These are phyloP conservation scores for Eretmochelys imbricata DNA, from an alignment of 2,113 vertebrate species.

Conservation along the genomic window DNA sequence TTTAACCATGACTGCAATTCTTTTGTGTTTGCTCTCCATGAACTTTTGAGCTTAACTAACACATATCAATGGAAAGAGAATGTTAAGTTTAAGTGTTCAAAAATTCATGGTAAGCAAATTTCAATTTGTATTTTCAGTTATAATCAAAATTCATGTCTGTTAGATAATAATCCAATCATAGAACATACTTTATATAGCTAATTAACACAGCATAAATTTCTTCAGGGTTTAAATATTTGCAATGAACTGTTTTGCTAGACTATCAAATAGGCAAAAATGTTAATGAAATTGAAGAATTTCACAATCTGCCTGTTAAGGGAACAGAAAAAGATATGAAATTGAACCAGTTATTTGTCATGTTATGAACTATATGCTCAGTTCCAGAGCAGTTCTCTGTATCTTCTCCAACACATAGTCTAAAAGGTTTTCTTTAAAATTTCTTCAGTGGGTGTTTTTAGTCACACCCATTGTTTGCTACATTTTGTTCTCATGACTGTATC, in stretches of 20 bases:
- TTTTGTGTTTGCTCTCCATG: neutral
- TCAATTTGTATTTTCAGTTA: neutral
- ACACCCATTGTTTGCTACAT: neutral
- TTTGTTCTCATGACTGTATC: neutral
- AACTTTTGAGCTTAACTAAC: neutral
- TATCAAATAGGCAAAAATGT: neutral
- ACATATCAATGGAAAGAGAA: neutral
- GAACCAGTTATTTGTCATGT: neutral
- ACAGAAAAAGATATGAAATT: neutral
- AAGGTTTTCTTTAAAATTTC: neutral
- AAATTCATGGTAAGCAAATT: neutral
- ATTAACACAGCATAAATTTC: neutral
- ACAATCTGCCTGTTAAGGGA: neutral
- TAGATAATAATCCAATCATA: neutral
- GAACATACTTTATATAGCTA: neutral
- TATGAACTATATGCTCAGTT: neutral
- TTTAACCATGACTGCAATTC: neutral
- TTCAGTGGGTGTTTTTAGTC: neutral
- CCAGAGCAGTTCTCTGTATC: neutral
- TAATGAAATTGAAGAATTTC: neutral
- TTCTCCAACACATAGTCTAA: neutral
- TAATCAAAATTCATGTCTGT: neutral
- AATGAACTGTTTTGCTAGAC: neutral
- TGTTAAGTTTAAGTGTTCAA: neutral
- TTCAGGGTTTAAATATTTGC: neutral